Evolutionary conservation across 2,797 vertebrate species (phyloP).

Genomic region (Eidolon dupreanum): DNA sequence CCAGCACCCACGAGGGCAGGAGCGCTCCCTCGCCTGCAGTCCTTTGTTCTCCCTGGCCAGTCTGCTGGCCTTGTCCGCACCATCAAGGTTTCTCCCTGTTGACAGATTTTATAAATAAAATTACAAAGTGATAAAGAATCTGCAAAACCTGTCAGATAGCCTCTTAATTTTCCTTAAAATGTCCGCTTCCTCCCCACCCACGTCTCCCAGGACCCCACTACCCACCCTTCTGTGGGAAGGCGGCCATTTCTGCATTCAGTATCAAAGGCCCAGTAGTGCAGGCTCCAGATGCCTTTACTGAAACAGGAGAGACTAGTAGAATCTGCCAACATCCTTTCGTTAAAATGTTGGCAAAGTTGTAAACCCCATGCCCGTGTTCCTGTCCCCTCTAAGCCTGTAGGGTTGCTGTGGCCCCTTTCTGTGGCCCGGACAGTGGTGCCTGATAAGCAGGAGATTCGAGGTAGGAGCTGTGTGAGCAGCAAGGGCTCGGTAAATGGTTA

Average conservation of each 20-base stretch:
- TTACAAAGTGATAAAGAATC: background rate
- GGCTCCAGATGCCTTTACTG: background rate
- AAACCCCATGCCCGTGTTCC: too few relatives aligned
- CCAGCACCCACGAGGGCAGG: background rate
- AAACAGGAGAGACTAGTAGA: background rate
- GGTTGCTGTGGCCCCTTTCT: background rate
- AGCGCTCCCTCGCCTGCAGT: background rate
- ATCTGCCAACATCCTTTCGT: background rate
- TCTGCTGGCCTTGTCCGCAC: background rate
- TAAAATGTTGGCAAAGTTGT: background rate
- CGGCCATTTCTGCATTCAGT: background rate
- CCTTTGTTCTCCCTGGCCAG: background rate
- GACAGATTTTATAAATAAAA: background rate
- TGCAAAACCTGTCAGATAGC: background rate
- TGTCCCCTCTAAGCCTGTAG: too few relatives aligned
- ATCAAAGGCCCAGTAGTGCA: background rate
- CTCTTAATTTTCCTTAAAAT: background rate
- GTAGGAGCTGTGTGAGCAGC: background rate
- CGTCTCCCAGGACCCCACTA: background rate
- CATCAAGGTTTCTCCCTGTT: background rate
- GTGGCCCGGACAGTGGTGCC: too few relatives aligned
- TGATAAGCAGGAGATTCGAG: background rate
- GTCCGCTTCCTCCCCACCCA: background rate
- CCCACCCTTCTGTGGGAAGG: background rate
- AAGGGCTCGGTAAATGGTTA: background rate